Percentiles rank a stretch among this genome's conserved stretches.
These are phyloP conservation scores for Ichneumoninae sp. DNA, from an alignment of 2,888 invertebrate genomes.

Conservation along the genomic window DNA sequence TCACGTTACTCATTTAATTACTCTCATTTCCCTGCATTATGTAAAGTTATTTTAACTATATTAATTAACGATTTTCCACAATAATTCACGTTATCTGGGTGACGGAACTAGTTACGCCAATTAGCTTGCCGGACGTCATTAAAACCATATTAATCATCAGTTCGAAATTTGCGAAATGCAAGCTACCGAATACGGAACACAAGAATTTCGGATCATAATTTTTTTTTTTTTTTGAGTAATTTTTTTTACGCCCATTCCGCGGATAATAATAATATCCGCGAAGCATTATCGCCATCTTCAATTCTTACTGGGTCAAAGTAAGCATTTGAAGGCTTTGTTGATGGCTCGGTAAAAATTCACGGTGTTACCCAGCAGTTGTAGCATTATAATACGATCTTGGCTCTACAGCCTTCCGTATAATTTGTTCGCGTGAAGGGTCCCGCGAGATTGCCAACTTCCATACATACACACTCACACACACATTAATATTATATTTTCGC, in stretches of 20 bases:
- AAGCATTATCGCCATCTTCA: background rate
- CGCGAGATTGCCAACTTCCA: conserved; percentile 8
- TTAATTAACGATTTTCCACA: background rate
- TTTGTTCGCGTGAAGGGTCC: conserved; percentile 2
- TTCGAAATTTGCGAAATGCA: background rate
- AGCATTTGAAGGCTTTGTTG: conserved; percentile 5
- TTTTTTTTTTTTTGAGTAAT: background rate
- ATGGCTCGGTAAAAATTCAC: background rate
- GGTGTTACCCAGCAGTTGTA: background rate
- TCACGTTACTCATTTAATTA: background rate
- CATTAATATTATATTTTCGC: conserved; percentile 12
- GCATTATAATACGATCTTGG: conserved; percentile 18
- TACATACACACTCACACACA: conserved; percentile 7
- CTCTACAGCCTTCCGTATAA: conserved; percentile 6
- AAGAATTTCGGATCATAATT: background rate
- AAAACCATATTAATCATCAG: background rate
- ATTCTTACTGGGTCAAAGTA: background rate
- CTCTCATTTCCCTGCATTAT: background rate
- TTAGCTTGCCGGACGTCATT: background rate
- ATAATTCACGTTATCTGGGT: background rate
- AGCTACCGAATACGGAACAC: background rate
- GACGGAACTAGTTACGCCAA: background rate
- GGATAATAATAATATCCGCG: background rate
- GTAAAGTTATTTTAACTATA: background rate
- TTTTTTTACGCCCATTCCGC: background rate